Percentiles rank a stretch among this genome's conserved stretches.
Conservation (phyloP, 2,113 vertebrate genomes). For the Oophaga pumilio region DNA sequence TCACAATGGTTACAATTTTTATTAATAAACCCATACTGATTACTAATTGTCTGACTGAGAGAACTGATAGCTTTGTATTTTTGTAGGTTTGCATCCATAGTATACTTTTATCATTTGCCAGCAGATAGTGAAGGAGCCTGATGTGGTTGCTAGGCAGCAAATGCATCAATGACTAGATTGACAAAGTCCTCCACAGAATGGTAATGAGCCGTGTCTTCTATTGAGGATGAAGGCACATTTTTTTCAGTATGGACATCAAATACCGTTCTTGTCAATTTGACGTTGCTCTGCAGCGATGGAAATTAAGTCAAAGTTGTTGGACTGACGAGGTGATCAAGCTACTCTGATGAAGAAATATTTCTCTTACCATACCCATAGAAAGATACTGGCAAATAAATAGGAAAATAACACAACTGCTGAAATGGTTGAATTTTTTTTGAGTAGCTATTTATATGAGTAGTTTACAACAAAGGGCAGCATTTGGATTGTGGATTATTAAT, state of each 20-base stretch:
- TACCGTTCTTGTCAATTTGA: background rate
- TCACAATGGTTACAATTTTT: too few species aligned
- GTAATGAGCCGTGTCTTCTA: slow-evolving; percentile 33
- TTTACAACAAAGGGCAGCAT: background rate
- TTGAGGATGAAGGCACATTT: slow-evolving; percentile 10
- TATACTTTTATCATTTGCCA: background rate
- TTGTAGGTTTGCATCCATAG: too few species aligned
- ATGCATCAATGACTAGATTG: slow-evolving; percentile 38
- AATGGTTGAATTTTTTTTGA: background rate
- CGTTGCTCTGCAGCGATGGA: background rate
- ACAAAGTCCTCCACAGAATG: slow-evolving; percentile 37
- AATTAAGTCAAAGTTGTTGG: background rate
- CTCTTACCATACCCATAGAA: background rate
- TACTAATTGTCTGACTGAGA: background rate
- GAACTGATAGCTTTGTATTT: background rate
- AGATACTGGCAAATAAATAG: background rate
- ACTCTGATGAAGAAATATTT: background rate
- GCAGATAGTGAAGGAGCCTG: slow-evolving; percentile 31
- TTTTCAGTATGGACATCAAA: slow-evolving; percentile 15
- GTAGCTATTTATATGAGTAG: background rate
- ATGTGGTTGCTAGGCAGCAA: slow-evolving; percentile 41
- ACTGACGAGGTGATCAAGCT: background rate
- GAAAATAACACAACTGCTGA: too few species aligned
- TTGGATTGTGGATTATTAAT: too few species aligned
- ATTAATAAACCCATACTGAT: background rate